These are phyloP conservation scores for Mesoclemmys tuberculata DNA, from an alignment of 2,113 vertebrate genomes.

Conservation along the genomic window DNA sequence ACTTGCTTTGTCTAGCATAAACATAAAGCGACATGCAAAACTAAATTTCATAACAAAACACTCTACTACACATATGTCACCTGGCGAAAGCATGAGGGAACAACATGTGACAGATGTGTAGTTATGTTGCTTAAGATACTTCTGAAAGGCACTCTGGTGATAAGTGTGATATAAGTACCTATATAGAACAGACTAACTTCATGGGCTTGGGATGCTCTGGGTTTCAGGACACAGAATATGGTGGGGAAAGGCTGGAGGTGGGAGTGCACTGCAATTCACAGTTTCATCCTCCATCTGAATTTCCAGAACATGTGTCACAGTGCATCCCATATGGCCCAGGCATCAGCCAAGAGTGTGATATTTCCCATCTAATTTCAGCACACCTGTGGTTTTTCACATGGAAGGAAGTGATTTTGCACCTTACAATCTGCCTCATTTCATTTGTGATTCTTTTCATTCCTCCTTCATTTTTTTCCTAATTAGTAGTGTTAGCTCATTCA, in stretches of 20 bases:
- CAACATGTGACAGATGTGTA: not conserved
- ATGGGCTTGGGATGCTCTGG: not conserved
- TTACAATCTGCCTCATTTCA: not conserved
- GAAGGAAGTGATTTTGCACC: not conserved
- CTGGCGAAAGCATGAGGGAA: not conserved
- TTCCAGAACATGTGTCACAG: not conserved
- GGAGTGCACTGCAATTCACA: rapidly evolving
- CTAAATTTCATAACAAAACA: not conserved
- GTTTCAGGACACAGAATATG: not conserved
- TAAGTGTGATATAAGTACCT: not conserved
- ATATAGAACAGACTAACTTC: not conserved
- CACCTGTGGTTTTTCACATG: not conserved
- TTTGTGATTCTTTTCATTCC: not conserved
- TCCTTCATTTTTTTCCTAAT: not conserved
- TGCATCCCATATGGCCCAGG: not conserved
- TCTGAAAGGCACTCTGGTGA: not conserved
- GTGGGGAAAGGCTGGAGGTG: not conserved
- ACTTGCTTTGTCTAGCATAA: not conserved
- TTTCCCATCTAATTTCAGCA: not conserved
- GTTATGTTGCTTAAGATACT: not conserved
- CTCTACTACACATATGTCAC: not conserved
- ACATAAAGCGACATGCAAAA: not conserved
- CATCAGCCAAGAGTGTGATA: not conserved
- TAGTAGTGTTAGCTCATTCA: not conserved
- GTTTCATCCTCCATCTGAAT: not conserved